phyloP scores from a whole-genome alignment of 92 coral and sea anemone genomes.

The Actinernus sp. region DNA sequence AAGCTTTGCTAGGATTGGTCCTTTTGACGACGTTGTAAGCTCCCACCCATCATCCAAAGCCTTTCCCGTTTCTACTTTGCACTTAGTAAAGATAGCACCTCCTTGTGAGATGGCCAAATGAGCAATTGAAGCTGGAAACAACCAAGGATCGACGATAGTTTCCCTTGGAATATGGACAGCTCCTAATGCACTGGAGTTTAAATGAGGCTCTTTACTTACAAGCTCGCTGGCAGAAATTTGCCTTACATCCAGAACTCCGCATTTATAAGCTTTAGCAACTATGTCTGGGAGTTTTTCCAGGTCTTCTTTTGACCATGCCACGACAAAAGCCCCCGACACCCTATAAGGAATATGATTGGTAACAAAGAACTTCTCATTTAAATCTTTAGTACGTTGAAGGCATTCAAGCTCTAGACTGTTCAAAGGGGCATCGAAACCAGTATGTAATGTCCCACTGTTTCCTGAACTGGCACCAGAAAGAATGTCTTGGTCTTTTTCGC shows the following conservation, averaged over 20 bases:
- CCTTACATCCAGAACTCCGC: slow-evolving; percentile 56
- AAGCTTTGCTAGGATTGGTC: slow-evolving; percentile 54
- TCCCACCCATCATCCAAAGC: slow-evolving; percentile 47
- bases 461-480: slow-evolving; percentile 77
- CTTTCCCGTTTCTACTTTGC: slow-evolving; percentile 51
- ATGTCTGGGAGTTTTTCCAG: slow-evolving; percentile 56
- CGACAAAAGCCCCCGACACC: slow-evolving; percentile 65
- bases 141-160: slow-evolving; percentile 80
- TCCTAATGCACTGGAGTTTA: slow-evolving; percentile 65
- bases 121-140: slow-evolving; percentile 70
- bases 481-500: slow-evolving; percentile 64
- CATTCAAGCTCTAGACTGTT: slow-evolving; percentile 65
- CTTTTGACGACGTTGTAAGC: slow-evolving; percentile 40
- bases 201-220: slow-evolving; percentile 48
- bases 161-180: slow-evolving; percentile 76
- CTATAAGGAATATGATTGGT: slow-evolving; percentile 57
- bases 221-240: slow-evolving; percentile 57
- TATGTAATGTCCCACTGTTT: slow-evolving; percentile 83
- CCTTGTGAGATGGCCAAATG: slow-evolving; percentile 47
- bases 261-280: slow-evolving; percentile 37
- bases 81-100: slow-evolving; percentile 41
- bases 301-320: slow-evolving; percentile 75
- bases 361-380: slow-evolving; percentile 62
- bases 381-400: slow-evolving; percentile 35
- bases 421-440: slow-evolving; percentile 81